Base-by-base conservation (phyloP, 2,888 invertebrate genomes). In the Dasypolia templi region DNA sequence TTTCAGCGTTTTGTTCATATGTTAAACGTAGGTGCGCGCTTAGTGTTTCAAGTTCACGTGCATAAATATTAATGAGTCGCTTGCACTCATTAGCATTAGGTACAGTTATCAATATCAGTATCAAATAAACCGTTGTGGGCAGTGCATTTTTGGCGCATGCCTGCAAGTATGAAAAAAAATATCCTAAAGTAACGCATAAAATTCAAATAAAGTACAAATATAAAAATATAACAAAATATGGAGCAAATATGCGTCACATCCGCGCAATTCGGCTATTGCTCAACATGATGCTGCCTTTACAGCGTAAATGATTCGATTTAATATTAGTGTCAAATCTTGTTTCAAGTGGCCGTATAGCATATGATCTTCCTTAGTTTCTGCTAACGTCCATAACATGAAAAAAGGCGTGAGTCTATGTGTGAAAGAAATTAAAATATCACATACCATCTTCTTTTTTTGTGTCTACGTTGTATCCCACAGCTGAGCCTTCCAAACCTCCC, bases 1-100 rank as follows among this genome's bases (percentile, higher is more conserved):
- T 44, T 64, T 44, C 14, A 22, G 14, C 17, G 9, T 64, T 64
- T 32, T 65, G 19, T 75, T 68, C 3, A 19, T 81, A 59, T 75
- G 22, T 9, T 19, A 44, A 70, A 44, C 68, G 9, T 17, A 7
- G 32, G 19, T 56, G 56, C 26, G 14, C 49, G 29, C 12, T 51
- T 26, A 19, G 66, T 80, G 61, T 67, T 77, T 59, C 74, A 73
- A 79, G 64, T 59, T 72, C 56, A 32, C 14, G 14, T 44, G 22
- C 17, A 44, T 51, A 42, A 58, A 51, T 73, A 51, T 64, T 46
- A 63, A 63, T 72, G 1, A 79, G 35, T 9, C 11, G 2, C 14
- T 35, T 14, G 44, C n/a, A 44, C 19, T 56, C 17, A 58, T 51
- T 72, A 55, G 17, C n/a, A 46, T 61, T 14, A n/a, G n/a, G n/a